These are phyloP conservation scores for Drosophila diplacantha DNA, from an alignment of 2,888 invertebrate genomes.

Conservation along the genomic window DNA sequence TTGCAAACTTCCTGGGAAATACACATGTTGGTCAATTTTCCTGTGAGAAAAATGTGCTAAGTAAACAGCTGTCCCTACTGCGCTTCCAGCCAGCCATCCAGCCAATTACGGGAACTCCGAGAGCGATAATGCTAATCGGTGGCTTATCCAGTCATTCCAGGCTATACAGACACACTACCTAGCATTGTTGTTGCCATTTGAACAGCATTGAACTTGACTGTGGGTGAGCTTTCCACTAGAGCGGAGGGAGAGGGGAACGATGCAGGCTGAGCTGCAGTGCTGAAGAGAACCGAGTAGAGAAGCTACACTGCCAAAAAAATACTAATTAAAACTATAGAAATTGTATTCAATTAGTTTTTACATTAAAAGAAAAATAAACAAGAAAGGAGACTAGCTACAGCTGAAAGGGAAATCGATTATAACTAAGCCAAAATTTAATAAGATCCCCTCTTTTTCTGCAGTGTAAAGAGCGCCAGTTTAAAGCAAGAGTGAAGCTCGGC, in stretches of 20 bases:
- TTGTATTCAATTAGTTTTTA: no score
- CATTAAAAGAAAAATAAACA: not conserved
- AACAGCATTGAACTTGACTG: constrained; percentile 42
- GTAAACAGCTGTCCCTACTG: constrained; percentile 1
- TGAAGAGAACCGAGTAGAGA: not conserved
- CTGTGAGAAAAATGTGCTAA: not conserved
- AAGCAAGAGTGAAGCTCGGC: constrained; percentile 28
- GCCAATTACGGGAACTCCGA: constrained; percentile 7
- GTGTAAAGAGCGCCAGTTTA: constrained; percentile 14
- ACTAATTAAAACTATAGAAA: not conserved
- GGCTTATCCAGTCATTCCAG: constrained; percentile 6
- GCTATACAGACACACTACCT: not conserved
- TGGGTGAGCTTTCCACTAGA: constrained; percentile 9
- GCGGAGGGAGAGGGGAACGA: not conserved
- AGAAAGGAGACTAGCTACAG: not conserved
- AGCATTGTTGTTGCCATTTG: not conserved
- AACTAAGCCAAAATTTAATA: not conserved
- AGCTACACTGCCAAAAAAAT: not conserved
- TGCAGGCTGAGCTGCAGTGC: constrained; percentile 12
- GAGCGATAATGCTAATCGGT: constrained; percentile 12
- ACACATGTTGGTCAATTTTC: not conserved
- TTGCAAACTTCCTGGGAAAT: not conserved
- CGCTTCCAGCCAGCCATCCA: not conserved
- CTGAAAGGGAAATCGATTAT: not conserved
- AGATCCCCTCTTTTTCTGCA: not conserved